A percentile compares a stretch with the other conserved stretches of the same genome.
These are phyloP conservation scores for Aurelia coerulea DNA, from an alignment of 30 jellyfish, hydroid and myxozoan species.

Conservation along the genomic window DNA sequence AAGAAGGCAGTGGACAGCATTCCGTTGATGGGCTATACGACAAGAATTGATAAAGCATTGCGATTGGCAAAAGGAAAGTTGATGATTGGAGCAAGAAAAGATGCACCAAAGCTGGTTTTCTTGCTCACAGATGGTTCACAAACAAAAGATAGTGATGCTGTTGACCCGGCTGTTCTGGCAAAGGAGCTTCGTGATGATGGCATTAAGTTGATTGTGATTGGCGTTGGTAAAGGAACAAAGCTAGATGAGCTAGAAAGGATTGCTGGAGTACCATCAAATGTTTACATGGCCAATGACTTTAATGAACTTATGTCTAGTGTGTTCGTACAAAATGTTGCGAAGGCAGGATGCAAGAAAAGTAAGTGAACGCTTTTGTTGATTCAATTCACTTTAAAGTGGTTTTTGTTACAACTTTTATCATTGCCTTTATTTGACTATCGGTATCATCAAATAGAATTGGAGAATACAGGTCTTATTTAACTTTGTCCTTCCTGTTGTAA, in stretches of 20 bases:
- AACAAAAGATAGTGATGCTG: conserved; percentile 74
- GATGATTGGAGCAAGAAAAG: conserved; percentile 35
- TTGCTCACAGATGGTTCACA: conserved; percentile 94
- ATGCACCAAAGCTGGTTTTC: conserved; percentile 68
- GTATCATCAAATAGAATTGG: too few relatives aligned
- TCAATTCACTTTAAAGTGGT: too few relatives aligned
- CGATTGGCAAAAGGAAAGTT: conserved; percentile 44
- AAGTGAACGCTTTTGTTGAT: neutral
- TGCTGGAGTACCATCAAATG: conserved; percentile 19
- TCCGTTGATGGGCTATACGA: conserved; percentile 57
- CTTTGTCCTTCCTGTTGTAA: too few relatives aligned
- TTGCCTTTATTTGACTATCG: too few relatives aligned
- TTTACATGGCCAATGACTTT: conserved; percentile 56
- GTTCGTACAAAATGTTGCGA: conserved; percentile 38
- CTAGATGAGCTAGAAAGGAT: conserved; percentile 57
- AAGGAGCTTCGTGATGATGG: conserved; percentile 64
- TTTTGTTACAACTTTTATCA: too few relatives aligned
- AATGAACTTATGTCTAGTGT: conserved; percentile 44
- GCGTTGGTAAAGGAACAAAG: conserved; percentile 83
- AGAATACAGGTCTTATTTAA: too few relatives aligned
- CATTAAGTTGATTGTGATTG: conserved; percentile 63
- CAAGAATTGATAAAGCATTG: conserved; percentile 73
- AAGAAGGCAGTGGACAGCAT: conserved; percentile 39
- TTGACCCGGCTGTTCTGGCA: conserved; percentile 70
- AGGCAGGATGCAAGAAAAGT: conserved; percentile 69